These are phyloP conservation scores for Geophilus truncorum DNA, from an alignment of 2,888 invertebrate genomes.

Conservation along the genomic window DNA sequence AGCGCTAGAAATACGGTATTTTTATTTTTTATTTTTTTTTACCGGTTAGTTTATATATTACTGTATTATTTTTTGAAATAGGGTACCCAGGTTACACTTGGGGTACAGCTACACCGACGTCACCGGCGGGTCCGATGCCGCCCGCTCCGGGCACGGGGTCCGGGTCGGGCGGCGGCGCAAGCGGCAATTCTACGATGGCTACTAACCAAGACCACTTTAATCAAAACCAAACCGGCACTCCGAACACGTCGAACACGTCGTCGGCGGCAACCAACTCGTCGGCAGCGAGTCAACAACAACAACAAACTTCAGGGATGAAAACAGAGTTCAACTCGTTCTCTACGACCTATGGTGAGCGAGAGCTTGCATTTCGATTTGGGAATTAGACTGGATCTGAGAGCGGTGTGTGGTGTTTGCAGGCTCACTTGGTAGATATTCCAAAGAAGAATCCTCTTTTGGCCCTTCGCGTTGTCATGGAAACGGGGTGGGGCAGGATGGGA, in stretches of 20 bases:
- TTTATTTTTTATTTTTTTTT: no score
- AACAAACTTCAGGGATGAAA: neutral
- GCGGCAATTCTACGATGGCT: neutral
- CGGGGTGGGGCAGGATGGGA: conserved; percentile 32
- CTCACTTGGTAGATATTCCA: conserved; percentile 29
- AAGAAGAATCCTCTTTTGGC: conserved; percentile 34
- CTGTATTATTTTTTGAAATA: neutral
- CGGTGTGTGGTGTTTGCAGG: conserved; percentile 6
- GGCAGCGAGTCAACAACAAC: conserved; percentile 6
- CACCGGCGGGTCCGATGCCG: neutral
- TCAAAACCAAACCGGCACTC: neutral
- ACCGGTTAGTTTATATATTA: no score
- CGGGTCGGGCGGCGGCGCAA: neutral
- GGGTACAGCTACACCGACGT: neutral
- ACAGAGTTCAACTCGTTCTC: neutral
- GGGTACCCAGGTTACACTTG: conserved; percentile 14
- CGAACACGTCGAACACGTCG: neutral
- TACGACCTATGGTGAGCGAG: neutral
- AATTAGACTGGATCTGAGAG: neutral
- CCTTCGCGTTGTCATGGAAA: conserved; percentile 28
- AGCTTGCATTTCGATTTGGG: neutral
- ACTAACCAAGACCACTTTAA: neutral
- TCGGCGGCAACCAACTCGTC: neutral
- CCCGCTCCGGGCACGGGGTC: neutral
- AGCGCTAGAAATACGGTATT: no score